Base-by-base conservation (phyloP, 2,888 invertebrate species). In the Melanostoma scalare region DNA sequence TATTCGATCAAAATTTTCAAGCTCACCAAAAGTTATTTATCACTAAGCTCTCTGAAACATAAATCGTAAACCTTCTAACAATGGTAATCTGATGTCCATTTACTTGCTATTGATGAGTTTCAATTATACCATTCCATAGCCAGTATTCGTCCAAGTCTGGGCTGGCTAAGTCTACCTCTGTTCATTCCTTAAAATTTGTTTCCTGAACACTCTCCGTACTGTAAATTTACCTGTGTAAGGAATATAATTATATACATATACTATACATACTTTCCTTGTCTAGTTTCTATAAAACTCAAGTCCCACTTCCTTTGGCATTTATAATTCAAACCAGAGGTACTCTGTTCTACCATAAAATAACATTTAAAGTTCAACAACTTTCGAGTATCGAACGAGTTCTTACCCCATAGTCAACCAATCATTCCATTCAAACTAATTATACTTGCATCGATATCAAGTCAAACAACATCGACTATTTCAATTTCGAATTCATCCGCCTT, bases 61-160 rank as follows among this genome's bases (percentile, higher is more conserved):
- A 46, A 60, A 60, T 60, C 42, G 42, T 42, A 31, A 31, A 60
- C 46, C 46, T 67, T 44, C 44, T 10, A 67, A 67, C 42, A 67
- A 67, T 67, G 40, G 5, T 38, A 53, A 44, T 52, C 40, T 33
- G 53, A 53, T 42, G 42, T 52, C 52, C 53, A 53, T 67, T 67
- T 67, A 53, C 42, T 53, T 53, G 35, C 40, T 44, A 46, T 46
- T 46, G 30, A 60, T 60, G 44, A 46, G 33, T 31, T 60, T 60
- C 60, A 60, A 46, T 46, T 60, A 31, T 6, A 60, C 10, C 30
- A 10, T 30, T 35, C 33, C 6, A 35, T 1, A 48, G 8, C 20
- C 50, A 42, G 33, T 44, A 10, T 20, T 4, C 10, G 6, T 30
- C 10, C 31, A 33, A 30, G n/a, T 44, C 33, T 20, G 6, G 50